These are phyloP conservation scores for Oasisia sp. DNA, from an alignment of 2,888 invertebrate genomes.

Conservation along the genomic window DNA sequence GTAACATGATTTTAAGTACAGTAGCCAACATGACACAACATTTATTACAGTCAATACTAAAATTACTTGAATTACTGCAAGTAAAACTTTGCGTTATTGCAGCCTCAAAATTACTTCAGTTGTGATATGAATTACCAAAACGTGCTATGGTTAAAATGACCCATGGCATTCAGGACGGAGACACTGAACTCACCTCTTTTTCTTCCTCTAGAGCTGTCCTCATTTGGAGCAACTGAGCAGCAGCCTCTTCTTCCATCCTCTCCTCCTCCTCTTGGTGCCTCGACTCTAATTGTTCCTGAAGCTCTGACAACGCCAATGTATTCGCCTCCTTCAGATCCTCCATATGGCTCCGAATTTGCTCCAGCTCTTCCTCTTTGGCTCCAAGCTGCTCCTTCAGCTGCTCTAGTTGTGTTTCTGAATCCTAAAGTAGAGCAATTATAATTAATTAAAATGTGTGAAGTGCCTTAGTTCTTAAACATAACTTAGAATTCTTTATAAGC, in stretches of 20 bases:
- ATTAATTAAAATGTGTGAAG: background rate
- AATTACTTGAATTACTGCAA: too few species aligned
- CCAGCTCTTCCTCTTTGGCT: background rate
- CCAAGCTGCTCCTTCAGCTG: conserved; percentile 5
- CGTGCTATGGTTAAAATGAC: too few species aligned
- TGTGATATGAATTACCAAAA: too few species aligned
- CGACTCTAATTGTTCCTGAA: conserved; percentile 27
- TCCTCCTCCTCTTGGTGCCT: conserved; percentile 27
- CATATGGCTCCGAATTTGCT: background rate
- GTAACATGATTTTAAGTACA: too few species aligned
- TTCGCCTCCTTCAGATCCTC: background rate
- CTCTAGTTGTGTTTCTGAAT: background rate
- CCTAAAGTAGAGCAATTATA: background rate
- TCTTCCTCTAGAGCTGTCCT: background rate
- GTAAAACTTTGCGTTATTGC: too few species aligned
- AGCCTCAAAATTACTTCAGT: too few species aligned
- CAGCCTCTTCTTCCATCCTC: conserved; percentile 22
- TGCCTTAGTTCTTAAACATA: too few species aligned
- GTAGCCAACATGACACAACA: too few species aligned
- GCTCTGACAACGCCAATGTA: background rate
- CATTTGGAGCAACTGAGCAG: background rate
- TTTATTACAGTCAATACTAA: too few species aligned
- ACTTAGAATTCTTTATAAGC: too few species aligned
- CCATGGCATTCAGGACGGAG: background rate
- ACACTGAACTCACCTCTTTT: background rate